A percentile compares a stretch with the other conserved stretches of the same genome.
phyloP scores from a whole-genome alignment of 2,113 vertebrate genomes.

The Sinocyclocheilus anshuiensis region DNA sequence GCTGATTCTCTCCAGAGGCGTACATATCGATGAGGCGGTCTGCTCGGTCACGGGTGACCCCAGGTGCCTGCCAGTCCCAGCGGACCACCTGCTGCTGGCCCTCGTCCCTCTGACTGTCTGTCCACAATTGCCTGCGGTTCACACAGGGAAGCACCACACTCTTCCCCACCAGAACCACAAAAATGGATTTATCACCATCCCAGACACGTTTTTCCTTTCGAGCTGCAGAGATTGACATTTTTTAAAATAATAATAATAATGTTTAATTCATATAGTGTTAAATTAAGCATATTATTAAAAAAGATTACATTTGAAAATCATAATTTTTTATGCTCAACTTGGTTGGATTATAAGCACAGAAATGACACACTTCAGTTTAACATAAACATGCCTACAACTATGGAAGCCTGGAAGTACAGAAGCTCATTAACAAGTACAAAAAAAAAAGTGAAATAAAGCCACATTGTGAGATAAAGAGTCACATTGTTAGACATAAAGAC shows the following conservation, averaged over 20 bases:
- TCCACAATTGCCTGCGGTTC: slow-evolving; percentile 88
- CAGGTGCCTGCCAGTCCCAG: slow-evolving; percentile 92
- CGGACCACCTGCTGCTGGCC: slow-evolving; percentile 94
- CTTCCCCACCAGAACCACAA: slow-evolving; percentile 80
- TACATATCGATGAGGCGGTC: slow-evolving; percentile 93
- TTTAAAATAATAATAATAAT: background rate
- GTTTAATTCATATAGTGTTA: background rate
- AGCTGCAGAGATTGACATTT: slow-evolving; percentile 66
- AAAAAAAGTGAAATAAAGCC: background rate
- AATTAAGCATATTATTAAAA: background rate
- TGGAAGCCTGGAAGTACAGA: background rate
- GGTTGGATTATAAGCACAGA: background rate
- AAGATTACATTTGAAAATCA: background rate
- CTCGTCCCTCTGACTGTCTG: slow-evolving; percentile 84
- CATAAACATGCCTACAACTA: background rate
- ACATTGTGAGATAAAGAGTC: background rate
- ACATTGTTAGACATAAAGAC: background rate
- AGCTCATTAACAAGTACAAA: background rate
- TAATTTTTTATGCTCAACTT: background rate
- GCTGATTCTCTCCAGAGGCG: slow-evolving; percentile 86
- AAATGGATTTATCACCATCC: slow-evolving; percentile 87
- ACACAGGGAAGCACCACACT: slow-evolving; percentile 83
- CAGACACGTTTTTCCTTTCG: slow-evolving; percentile 76
- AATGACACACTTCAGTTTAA: background rate
- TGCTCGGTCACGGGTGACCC: slow-evolving; percentile 86